Conservation (phyloP, 2,888 invertebrate genomes). For the Yponomeuta sedellus region DNA sequence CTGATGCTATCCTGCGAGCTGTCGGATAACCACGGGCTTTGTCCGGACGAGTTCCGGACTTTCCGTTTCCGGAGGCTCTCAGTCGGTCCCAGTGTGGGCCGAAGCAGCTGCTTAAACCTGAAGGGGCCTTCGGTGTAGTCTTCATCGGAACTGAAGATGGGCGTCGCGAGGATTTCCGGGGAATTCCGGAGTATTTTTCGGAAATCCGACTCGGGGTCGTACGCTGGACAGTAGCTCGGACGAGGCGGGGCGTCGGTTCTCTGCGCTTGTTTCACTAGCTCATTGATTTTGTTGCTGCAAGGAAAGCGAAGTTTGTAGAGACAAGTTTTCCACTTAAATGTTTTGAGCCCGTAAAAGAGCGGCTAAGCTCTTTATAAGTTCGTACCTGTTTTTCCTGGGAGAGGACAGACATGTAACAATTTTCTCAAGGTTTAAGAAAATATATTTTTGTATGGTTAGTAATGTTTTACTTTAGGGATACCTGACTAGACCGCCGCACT, state of each 20-base stretch:
- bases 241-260: slow-evolving; percentile 49
- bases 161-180: slow-evolving; percentile 66
- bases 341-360: neutral
- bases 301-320: slow-evolving; percentile 19
- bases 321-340: neutral
- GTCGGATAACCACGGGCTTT: slow-evolving; percentile 69
- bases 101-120: slow-evolving; percentile 79
- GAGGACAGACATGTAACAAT: slow-evolving; percentile 45
- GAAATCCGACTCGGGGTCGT: slow-evolving; percentile 63
- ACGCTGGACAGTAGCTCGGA: slow-evolving; percentile 45
- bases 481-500: slow-evolving; percentile 68
- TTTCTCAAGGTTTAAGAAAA: neutral
- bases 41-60: slow-evolving; percentile 62
- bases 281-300: slow-evolving; percentile 69
- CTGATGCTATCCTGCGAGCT: slow-evolving; percentile 66
- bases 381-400: slow-evolving; percentile 50
- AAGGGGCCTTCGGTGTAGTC: slow-evolving; percentile 80
- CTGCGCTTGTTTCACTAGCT: slow-evolving; percentile 61
- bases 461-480: slow-evolving; percentile 31
- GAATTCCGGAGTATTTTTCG: slow-evolving; percentile 67
- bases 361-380: slow-evolving; percentile 13
- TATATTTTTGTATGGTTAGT: neutral
- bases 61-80: slow-evolving; percentile 81
- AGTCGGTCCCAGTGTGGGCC: slow-evolving; percentile 81
- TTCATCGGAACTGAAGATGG: slow-evolving; percentile 63